A percentile compares a stretch with the other conserved stretches of the same genome.
These are phyloP conservation scores for Nebria salina DNA, from an alignment of 2,888 invertebrate genomes.

Conservation along the genomic window DNA sequence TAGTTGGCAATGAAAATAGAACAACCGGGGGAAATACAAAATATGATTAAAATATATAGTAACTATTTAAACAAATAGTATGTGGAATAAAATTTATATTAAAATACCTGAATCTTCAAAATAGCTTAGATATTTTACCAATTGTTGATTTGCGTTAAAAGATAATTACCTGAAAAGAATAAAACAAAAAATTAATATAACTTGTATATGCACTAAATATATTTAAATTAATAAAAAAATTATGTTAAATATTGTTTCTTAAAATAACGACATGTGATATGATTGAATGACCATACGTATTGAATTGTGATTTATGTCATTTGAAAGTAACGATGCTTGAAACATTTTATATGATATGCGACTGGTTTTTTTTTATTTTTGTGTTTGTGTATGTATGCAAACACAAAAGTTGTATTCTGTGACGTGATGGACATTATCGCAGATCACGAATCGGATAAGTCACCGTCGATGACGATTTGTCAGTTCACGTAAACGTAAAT, in stretches of 20 bases:
- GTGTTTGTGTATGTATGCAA: neutral
- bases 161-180: neutral
- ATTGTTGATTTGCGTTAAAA: neutral
- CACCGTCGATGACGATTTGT: constrained; percentile 42
- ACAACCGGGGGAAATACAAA: constrained; percentile 21
- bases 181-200: too few relatives aligned
- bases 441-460: constrained; percentile 34
- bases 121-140: neutral
- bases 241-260: neutral
- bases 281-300: neutral
- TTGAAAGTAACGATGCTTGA: neutral
- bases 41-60: constrained; percentile 38
- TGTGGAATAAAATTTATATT: neutral
- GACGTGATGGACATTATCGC: constrained; percentile 28
- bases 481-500: constrained; percentile 40
- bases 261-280: neutral
- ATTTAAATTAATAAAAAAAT: too few relatives aligned
- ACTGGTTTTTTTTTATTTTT: neutral
- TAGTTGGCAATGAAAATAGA: constrained; percentile 30
- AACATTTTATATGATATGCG: neutral
- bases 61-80: constrained; percentile 17
- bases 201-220: too few relatives aligned
- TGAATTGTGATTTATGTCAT: neutral
- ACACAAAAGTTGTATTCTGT: neutral
- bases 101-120: neutral